Conservation (phyloP, 2,113 vertebrate genomes). For the Podarcis muralis region DNA sequence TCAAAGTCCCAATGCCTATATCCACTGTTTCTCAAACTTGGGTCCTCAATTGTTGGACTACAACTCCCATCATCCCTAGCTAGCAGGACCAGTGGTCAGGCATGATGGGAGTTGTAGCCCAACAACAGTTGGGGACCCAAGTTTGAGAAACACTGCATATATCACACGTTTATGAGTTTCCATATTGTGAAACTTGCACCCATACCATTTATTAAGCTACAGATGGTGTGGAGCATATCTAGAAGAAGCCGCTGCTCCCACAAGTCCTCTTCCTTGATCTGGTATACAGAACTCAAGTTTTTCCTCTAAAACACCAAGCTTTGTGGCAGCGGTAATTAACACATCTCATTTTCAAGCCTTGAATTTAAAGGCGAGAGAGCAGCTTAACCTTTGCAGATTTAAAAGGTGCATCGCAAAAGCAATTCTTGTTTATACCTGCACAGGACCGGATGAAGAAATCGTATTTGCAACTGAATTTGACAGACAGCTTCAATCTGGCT, state of each 20-base stretch:
- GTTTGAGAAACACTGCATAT: not conserved
- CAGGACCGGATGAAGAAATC: constrained; percentile 33
- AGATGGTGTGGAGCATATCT: not conserved
- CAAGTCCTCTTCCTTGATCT: not conserved
- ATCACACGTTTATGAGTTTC: not conserved
- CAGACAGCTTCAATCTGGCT: constrained; percentile 49
- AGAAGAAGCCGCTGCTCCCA: not conserved
- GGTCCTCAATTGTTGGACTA: too few species aligned
- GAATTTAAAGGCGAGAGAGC: not conserved
- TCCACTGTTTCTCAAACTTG: too few species aligned
- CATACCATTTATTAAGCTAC: not conserved
- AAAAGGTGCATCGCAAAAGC: constrained; percentile 34
- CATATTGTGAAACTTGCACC: not conserved
- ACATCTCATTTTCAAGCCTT: not conserved
- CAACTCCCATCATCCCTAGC: too few species aligned
- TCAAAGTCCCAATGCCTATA: not conserved
- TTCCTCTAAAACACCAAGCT: not conserved
- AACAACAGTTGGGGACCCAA: too few species aligned
- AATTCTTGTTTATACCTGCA: constrained; percentile 11
- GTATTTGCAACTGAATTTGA: constrained; percentile 38
- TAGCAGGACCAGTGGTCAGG: too few species aligned
- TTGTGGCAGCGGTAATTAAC: not conserved
- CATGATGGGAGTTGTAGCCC: too few species aligned
- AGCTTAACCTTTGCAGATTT: constrained; percentile 38
- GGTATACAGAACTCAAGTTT: not conserved